Percentiles rank a stretch among this genome's conserved stretches.
Evolutionary conservation across 2,888 invertebrate species (phyloP).

Genomic region (Trichopria drosophilae): DNA sequence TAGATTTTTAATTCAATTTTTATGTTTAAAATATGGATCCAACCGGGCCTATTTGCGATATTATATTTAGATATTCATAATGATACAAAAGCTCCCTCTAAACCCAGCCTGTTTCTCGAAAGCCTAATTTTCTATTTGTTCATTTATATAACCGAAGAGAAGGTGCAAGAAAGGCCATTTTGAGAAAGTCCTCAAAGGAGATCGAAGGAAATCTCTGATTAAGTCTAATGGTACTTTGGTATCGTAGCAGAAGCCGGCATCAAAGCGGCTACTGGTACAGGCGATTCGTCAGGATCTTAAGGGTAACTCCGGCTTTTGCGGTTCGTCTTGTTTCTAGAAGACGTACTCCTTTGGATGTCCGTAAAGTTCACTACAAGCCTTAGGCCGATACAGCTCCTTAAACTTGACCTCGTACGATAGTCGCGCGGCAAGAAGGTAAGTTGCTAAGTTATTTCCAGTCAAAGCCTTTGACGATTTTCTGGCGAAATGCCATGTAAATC

Average conservation of each 20-base stretch:
- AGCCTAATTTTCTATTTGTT: too few relatives aligned
- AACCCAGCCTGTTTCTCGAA: too few relatives aligned
- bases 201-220: slow-evolving; percentile 42
- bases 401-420: slow-evolving; percentile 47
- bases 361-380: slow-evolving; percentile 49
- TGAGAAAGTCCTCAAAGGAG: slow-evolving; percentile 8
- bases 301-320: slow-evolving; percentile 46
- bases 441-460: slow-evolving; percentile 32
- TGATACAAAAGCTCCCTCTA: too few relatives aligned
- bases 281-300: slow-evolving; percentile 49
- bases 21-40: too few relatives aligned
- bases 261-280: slow-evolving; percentile 47
- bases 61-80: too few relatives aligned
- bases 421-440: slow-evolving; percentile 41
- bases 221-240: slow-evolving; percentile 48
- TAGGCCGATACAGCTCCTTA: slow-evolving; percentile 51
- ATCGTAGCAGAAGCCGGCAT: slow-evolving; percentile 41
- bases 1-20: too few relatives aligned
- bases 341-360: slow-evolving; percentile 40
- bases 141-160: too few relatives aligned
- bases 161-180: slow-evolving; percentile 11
- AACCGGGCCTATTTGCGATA: too few relatives aligned
- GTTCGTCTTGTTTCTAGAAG: slow-evolving; percentile 37
- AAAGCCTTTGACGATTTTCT: slow-evolving; percentile 34
- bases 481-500: too few relatives aligned